Base-by-base conservation (phyloP, 2,113 vertebrate species). In the Actenoides lindsayi region DNA sequence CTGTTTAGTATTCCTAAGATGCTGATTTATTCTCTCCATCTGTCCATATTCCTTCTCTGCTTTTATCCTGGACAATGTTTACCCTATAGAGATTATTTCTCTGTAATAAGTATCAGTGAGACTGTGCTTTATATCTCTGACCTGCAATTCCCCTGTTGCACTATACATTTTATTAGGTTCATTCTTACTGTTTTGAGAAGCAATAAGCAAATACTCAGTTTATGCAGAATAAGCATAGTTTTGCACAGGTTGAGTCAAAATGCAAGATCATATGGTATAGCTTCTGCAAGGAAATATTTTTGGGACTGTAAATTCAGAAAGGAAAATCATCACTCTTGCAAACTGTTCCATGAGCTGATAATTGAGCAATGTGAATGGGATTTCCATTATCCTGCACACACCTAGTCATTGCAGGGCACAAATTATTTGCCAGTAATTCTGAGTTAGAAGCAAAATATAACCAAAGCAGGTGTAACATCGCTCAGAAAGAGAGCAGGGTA, bases 11-110 rank as follows among this genome's bases (percentile, higher is more conserved):
- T 79, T 87, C 35, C 54, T 77, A 67, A 92, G 11, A 67, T 87
- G 33, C 53, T 88, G 87, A 79, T 90, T 91, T 95, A 62, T 84
- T 93, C 17, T 84, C n/a, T 87, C 16, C 23, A 71, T 85, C 60
- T 88, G 39, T 48, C 35, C 67, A 44, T 59, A 83, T 35, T 94
- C 30, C 25, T 65, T 87, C 27, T 53, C 51, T 90, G 28, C 59
- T 76, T 91, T 91, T 78, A 87, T 65, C 65, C 82, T 33, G 19
- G 35, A 39, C 28, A 24, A 41, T 82, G 19, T 84, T 95, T 87
- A 76, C 28, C 24, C 39, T 56, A 46, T 53, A 59, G 83, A 35
- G 44, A 30, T 71, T 92, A 13, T 51, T 51, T 82, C 86, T 82
- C 50, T 54, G 10, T 71, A 39, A 39, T 53, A 56, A 91, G 9